phyloP scores from a whole-genome alignment of 2,797 vertebrate species.

The Sebastolobus altivelis region DNA sequence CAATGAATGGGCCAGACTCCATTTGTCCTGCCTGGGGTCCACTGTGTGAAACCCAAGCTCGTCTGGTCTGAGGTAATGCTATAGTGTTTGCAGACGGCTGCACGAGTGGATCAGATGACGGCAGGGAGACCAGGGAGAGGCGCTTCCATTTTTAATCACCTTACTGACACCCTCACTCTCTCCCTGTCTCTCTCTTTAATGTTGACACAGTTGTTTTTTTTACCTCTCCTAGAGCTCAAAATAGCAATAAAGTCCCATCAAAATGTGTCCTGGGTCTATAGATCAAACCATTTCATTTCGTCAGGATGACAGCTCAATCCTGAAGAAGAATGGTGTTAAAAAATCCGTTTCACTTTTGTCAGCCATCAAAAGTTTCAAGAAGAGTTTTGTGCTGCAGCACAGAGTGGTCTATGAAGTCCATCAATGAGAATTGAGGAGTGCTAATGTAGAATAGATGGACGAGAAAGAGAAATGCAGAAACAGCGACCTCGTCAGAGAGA shows the following conservation, averaged over 20 bases:
- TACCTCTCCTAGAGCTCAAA: conserved; percentile 5
- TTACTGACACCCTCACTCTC: conserved; percentile 28
- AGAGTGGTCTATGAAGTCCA: neutral
- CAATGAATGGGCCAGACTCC: conserved; percentile 51
- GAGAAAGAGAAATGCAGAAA: neutral
- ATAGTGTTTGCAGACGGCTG: conserved; percentile 47
- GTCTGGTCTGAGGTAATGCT: conserved; percentile 73
- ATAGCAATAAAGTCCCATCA: conserved; percentile 10
- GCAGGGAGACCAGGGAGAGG: conserved; percentile 45
- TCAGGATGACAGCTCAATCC: neutral
- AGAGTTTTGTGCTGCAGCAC: neutral
- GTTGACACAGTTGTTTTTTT: neutral
- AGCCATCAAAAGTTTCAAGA: neutral
- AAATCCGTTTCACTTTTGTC: neutral
- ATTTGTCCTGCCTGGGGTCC: conserved; percentile 53
- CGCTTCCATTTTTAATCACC: conserved; percentile 75
- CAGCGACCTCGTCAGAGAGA: neutral
- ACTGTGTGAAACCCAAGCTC: conserved; percentile 71
- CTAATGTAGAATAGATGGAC: neutral
- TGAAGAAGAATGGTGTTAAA: neutral
- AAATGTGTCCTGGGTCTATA: neutral
- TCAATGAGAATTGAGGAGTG: neutral
- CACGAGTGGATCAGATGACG: conserved; percentile 72
- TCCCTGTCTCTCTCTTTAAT: conserved; percentile 24
- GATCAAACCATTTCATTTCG: conserved; percentile 1